Conservation (phyloP, 2,113 vertebrate genomes). For the Pachypanchax playfairii region DNA sequence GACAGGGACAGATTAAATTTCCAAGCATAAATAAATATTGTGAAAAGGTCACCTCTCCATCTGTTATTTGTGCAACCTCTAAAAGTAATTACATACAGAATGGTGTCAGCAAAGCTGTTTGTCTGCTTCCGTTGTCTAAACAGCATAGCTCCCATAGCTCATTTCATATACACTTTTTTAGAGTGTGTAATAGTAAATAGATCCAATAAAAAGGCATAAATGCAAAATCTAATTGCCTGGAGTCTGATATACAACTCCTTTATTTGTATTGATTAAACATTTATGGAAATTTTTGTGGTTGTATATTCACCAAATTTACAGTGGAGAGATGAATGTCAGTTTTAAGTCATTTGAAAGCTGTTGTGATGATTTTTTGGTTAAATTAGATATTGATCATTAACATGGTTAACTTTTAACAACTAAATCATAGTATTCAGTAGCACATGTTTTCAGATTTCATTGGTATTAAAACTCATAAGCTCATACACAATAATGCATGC, state of each 20-base stretch:
- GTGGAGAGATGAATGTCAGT: no score
- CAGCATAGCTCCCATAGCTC: slow-evolving; percentile 62
- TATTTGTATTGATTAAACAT: slow-evolving; percentile 29
- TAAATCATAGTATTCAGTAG: background rate
- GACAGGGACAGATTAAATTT: slow-evolving; percentile 73
- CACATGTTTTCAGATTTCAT: background rate
- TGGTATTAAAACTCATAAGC: slow-evolving; percentile 43
- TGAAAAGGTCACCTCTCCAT: slow-evolving; percentile 79
- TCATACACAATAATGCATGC: slow-evolving; percentile 43
- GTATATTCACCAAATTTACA: no score
- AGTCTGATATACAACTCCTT: slow-evolving; percentile 23
- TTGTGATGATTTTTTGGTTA: background rate
- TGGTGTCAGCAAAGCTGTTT: slow-evolving; percentile 68
- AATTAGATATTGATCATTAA: background rate
- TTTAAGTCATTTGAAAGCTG: no score
- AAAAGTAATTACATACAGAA: slow-evolving; percentile 77
- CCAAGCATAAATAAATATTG: slow-evolving; percentile 77
- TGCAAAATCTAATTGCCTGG: slow-evolving; percentile 23
- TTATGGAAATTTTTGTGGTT: background rate
- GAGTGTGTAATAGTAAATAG: slow-evolving; percentile 52
- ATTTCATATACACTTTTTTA: slow-evolving; percentile 68
- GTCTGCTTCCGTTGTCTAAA: slow-evolving; percentile 71
- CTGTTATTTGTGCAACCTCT: slow-evolving; percentile 80
- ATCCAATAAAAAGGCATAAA: slow-evolving; percentile 50
- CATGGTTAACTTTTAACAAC: background rate